Conservation (phyloP, 2,113 vertebrate genomes). For the Podilymbus podiceps region DNA sequence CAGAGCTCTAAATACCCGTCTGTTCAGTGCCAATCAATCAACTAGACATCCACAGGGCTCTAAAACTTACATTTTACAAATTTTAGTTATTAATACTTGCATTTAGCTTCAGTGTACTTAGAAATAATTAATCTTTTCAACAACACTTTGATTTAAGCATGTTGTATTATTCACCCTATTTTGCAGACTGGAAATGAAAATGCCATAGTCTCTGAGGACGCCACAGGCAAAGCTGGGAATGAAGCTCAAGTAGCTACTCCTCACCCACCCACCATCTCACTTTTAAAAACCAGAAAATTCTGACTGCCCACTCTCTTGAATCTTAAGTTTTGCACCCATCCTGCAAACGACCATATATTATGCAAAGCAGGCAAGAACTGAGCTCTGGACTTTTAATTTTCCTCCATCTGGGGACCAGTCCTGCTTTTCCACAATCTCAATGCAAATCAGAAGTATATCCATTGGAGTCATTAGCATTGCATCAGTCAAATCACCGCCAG, state of each 20-base stretch:
- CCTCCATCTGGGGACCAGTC: slow-evolving; percentile 44
- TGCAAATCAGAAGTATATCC: slow-evolving; percentile 40
- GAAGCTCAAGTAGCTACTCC: not conserved
- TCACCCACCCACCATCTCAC: slow-evolving; percentile 8
- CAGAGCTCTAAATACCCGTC: not conserved
- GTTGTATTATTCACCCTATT: slow-evolving; percentile 29
- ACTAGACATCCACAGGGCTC: slow-evolving; percentile 1
- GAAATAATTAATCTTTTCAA: slow-evolving; percentile 51
- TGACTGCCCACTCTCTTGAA: slow-evolving; percentile 32
- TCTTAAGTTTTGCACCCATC: slow-evolving; percentile 39
- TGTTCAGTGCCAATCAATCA: slow-evolving; percentile 20
- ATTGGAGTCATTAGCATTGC: slow-evolving; percentile 47
- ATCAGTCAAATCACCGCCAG: slow-evolving; percentile 38
- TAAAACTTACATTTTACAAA: slow-evolving; percentile 34
- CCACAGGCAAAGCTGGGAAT: slow-evolving; percentile 20
- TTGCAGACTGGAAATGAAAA: slow-evolving; percentile 29
- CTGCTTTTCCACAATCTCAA: slow-evolving; percentile 27
- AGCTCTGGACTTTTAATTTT: slow-evolving; percentile 25
- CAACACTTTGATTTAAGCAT: slow-evolving; percentile 35
- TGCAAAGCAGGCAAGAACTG: slow-evolving; percentile 36
- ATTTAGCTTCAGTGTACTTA: slow-evolving; percentile 31
- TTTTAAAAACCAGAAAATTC: slow-evolving; percentile 10
- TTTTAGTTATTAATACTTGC: slow-evolving; percentile 34
- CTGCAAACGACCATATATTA: slow-evolving; percentile 28
- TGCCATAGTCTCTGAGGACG: not conserved